Conservation (phyloP, 2,888 invertebrate species). For the Teleogryllus oceanicus region DNA sequence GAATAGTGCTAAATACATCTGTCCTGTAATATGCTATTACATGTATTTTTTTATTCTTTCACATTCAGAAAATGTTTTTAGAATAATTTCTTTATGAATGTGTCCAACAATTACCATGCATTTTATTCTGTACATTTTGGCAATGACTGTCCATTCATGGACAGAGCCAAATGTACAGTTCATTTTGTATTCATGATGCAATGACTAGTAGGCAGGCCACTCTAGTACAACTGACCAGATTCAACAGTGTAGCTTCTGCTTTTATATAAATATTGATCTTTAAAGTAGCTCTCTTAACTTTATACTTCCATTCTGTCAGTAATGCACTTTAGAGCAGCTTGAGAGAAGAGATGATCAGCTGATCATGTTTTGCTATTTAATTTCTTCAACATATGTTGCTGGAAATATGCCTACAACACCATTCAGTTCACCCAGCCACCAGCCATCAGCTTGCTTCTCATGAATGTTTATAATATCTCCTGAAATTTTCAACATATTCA, state of each 20-base stretch:
- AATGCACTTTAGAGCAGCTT: no score
- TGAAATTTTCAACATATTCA: constrained; percentile 43
- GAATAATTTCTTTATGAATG: no score
- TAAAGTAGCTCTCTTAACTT: no score
- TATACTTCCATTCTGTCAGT: no score
- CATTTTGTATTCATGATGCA: background rate
- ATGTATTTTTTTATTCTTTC: no score
- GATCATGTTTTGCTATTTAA: constrained; percentile 45
- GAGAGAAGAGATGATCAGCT: no score
- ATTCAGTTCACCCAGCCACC: constrained; percentile 90
- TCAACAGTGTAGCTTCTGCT: background rate
- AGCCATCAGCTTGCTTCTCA: constrained; percentile 87
- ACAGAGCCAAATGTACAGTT: constrained; percentile 2
- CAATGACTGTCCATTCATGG: constrained; percentile 1
- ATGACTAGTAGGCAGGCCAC: background rate
- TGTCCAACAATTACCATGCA: no score
- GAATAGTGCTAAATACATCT: no score
- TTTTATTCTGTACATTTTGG: background rate
- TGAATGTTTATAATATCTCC: constrained; percentile 86
- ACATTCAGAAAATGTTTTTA: no score
- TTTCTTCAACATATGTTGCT: constrained; percentile 88
- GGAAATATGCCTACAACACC: constrained; percentile 88
- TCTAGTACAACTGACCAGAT: background rate
- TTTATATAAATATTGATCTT: no score
- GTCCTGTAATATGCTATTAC: no score